Base-by-base conservation (phyloP, 2,113 vertebrate species). In the Perognathus longimembris region DNA sequence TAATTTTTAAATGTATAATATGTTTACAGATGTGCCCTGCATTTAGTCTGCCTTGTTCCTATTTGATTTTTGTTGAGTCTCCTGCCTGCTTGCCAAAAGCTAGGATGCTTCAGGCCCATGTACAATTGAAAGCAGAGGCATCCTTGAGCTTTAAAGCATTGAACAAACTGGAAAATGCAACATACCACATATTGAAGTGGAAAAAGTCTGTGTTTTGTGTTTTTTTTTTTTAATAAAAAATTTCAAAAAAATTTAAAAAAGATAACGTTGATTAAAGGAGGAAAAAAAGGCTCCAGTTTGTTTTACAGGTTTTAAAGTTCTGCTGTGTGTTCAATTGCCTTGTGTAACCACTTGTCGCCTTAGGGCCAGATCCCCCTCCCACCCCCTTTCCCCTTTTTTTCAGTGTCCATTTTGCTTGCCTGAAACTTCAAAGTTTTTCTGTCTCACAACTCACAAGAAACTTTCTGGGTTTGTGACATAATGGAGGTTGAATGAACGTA, bases 341-440 rank as follows among this genome's bases (percentile, higher is more conserved):
- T 98, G 97, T 98, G 97, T 97, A 97, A 98, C 98, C 98, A 98
- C 97, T 98, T 97, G 97, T 97, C 97, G 96, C 97, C 98, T 98
- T 98, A 98, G 97, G 97, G 97, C 98, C 97, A 94, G 97, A 97
- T 98, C 96, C 93, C 85, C 90, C 94, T n/a, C 28, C 96, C 93
- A 83, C 90, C 94, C 38, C 28, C 36, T 21, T 18, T 22, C 10
- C 21, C 38, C 34, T 10, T 61, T 82, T n/a, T 96, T 87, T 36
- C 36, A 93, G 92, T 80, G 92, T 95, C 94, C 94, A 73, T 97
- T 97, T 97, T 96, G 93, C 95, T 97, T 96, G 32, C 95, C 92
- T 95, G 92, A 79, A 95, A 70, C 95, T 95, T 94, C 96, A 92
- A 96, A 17, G 81, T 96, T 97, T 92, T 97, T 94, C 76, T 89